phyloP scores from a whole-genome alignment of 2,888 invertebrate species.

The Herminia tarsipennalis region DNA sequence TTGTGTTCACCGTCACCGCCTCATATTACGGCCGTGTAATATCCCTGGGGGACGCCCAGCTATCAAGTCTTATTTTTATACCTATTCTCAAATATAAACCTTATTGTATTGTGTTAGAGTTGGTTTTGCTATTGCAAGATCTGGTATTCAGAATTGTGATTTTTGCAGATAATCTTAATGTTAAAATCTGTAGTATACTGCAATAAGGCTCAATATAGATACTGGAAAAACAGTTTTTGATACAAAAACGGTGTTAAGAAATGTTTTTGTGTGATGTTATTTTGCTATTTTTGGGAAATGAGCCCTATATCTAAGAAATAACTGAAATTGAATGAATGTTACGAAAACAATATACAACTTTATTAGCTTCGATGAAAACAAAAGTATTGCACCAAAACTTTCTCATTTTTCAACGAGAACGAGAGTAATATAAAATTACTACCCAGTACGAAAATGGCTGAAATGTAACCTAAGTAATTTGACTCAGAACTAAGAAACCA shows the following conservation, averaged over 20 bases:
- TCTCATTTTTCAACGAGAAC: too few species aligned
- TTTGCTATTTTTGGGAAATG: not conserved
- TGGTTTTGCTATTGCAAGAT: not conserved
- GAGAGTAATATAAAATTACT: too few species aligned
- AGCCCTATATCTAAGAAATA: not conserved
- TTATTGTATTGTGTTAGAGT: not conserved
- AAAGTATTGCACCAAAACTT: too few species aligned
- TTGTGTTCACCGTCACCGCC: conserved; percentile 34
- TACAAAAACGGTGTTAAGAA: conserved; percentile 18
- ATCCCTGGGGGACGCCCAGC: conserved; percentile 32
- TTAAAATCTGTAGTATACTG: conserved; percentile 44
- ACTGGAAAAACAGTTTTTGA: conserved; percentile 30
- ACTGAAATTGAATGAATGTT: too few species aligned
- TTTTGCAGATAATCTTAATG: conserved; percentile 48
- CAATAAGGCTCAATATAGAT: conserved; percentile 33
- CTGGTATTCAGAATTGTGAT: conserved; percentile 33
- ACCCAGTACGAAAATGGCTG: too few species aligned
- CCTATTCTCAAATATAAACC: conserved; percentile 10
- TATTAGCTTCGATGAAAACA: too few species aligned
- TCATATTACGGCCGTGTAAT: conserved; percentile 41
- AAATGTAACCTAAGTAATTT: too few species aligned
- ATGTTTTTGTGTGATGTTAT: conserved; percentile 15
- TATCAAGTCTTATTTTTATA: conserved; percentile 23
- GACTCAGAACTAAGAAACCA: too few species aligned
- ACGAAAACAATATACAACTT: too few species aligned